A percentile compares a stretch with the other conserved stretches of the same genome.
Conservation (phyloP, 2,797 vertebrate genomes). For the Numenius phaeopus region DNA sequence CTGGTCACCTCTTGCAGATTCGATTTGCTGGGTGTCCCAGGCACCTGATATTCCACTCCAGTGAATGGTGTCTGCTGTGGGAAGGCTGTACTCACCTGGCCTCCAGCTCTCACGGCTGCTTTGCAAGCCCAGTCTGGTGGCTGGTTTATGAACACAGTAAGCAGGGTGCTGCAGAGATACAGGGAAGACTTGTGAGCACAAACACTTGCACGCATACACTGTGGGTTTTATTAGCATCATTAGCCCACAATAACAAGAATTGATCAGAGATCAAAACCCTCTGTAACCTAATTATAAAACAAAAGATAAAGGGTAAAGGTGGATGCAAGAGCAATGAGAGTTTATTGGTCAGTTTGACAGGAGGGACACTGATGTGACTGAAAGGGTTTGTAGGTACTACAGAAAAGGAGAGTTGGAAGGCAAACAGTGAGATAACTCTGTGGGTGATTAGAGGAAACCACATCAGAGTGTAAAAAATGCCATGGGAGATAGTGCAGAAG, state of each 20-base stretch:
- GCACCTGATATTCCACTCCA: neutral
- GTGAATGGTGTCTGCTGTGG: neutral
- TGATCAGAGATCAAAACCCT: neutral
- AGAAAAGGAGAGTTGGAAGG: neutral
- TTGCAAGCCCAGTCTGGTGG: neutral
- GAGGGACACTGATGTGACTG: neutral
- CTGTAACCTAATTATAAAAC: neutral
- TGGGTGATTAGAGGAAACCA: neutral
- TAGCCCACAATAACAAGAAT: neutral
- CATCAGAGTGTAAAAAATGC: neutral
- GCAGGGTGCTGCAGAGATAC: neutral
- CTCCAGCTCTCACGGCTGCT: neutral
- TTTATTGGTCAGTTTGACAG: neutral
- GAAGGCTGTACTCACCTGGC: neutral
- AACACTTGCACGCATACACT: rapidly evolving
- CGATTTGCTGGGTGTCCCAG: rapidly evolving
- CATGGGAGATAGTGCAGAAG: neutral
- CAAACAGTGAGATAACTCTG: neutral
- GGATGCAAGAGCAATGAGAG: no score
- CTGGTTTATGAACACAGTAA: neutral
- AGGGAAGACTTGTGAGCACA: rapidly evolving
- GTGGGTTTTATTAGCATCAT: neutral
- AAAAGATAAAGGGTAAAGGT: neutral
- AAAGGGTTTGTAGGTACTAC: neutral
- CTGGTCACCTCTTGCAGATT: neutral